phyloP scores from a whole-genome alignment of 2,888 invertebrate genomes.

The Fragum sueziense region DNA sequence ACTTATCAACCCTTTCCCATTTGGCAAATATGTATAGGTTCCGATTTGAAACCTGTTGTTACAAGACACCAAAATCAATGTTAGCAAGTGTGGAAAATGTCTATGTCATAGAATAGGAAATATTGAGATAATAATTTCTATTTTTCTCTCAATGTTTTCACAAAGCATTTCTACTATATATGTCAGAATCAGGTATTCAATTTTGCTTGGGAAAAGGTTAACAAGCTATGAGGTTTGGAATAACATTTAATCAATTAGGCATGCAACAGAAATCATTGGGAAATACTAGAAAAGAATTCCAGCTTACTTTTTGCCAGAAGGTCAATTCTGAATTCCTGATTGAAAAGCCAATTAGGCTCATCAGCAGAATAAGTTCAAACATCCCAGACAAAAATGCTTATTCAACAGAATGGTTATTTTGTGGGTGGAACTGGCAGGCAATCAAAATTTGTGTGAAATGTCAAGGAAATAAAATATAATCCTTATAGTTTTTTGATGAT shows the following conservation, averaged over 20 bases:
- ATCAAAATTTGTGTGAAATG: conserved; percentile 7
- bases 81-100: too few relatives aligned
- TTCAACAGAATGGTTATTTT: conserved; percentile 7
- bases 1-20: too few relatives aligned
- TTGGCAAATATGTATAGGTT: too few relatives aligned
- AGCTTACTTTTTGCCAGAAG: neutral
- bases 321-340: neutral
- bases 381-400: conserved; percentile 9
- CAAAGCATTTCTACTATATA: too few relatives aligned
- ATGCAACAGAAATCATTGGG: neutral
- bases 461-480: too few relatives aligned
- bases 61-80: too few relatives aligned
- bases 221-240: neutral
- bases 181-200: too few relatives aligned
- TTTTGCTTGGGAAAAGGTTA: neutral
- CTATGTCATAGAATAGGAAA: too few relatives aligned
- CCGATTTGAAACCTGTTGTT: too few relatives aligned
- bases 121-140: too few relatives aligned
- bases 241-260: neutral
- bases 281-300: neutral
- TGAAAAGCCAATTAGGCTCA: neutral
- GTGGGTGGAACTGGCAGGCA: conserved; percentile 7
- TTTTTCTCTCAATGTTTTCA: too few relatives aligned
- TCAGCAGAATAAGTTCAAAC: neutral
- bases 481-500: too few relatives aligned